Evolutionary conservation across 2,113 vertebrate genomes (phyloP).

Genomic region (Acanthisitta chloris): DNA sequence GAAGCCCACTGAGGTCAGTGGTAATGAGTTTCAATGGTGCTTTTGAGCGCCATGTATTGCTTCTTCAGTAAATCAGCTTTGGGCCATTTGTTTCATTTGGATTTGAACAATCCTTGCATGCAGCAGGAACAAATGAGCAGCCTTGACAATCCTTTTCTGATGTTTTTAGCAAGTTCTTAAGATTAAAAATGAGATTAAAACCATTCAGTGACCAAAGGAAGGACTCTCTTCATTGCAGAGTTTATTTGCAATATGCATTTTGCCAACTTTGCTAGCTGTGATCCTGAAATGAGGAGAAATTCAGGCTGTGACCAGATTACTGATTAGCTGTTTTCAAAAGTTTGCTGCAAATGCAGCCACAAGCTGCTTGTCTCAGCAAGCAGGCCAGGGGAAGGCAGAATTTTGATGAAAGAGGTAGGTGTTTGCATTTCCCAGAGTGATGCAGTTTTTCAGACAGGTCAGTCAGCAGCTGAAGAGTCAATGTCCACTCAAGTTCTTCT

Average conservation of each 20-base stretch:
- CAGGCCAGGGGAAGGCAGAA: background rate
- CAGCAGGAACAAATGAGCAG: background rate
- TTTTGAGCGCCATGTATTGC: background rate
- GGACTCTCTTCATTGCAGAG: background rate
- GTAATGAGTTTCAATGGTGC: background rate
- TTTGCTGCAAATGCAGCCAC: background rate
- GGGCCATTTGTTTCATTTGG: background rate
- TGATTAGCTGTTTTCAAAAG: background rate
- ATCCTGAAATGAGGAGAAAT: background rate
- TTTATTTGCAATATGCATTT: background rate
- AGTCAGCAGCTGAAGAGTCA: background rate
- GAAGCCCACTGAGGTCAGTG: background rate
- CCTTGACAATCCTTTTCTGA: background rate
- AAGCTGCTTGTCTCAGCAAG: constrained; percentile 11
- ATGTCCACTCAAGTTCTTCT: background rate
- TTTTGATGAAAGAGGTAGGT: background rate
- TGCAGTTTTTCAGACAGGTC: background rate
- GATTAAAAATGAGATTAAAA: background rate
- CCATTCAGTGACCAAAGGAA: background rate
- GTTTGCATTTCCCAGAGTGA: background rate
- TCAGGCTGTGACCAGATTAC: background rate
- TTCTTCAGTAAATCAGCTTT: background rate
- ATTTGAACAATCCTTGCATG: background rate
- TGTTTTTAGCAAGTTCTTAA: background rate
- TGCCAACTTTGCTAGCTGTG: background rate